These are phyloP conservation scores for Tetrapedia diversipes DNA, from an alignment of 2,888 invertebrate genomes.

Conservation along the genomic window DNA sequence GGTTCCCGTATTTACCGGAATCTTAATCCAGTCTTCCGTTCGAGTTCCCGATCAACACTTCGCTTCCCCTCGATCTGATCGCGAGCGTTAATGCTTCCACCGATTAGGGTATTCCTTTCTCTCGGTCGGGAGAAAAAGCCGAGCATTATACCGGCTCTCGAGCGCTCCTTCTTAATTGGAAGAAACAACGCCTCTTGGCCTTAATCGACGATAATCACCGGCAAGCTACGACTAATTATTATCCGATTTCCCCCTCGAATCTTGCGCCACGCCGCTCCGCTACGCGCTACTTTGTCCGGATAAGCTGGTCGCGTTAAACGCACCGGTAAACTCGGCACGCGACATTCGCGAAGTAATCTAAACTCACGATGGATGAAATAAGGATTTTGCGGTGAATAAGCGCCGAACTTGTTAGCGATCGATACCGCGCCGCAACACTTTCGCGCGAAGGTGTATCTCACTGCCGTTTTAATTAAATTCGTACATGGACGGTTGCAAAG, in stretches of 20 bases:
- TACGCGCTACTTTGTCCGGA: too few relatives aligned
- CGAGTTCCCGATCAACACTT: background rate
- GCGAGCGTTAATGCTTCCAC: conserved; percentile 17
- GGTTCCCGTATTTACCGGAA: too few relatives aligned
- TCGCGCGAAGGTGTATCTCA: background rate
- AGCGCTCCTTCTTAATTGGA: conserved; percentile 38
- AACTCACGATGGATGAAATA: background rate
- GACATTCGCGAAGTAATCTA: background rate
- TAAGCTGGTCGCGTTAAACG: too few relatives aligned
- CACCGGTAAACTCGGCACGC: background rate
- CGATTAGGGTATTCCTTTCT: conserved; percentile 17
- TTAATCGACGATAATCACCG: conserved; percentile 52
- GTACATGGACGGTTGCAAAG: background rate
- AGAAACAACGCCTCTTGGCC: conserved; percentile 39
- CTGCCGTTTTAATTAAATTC: background rate
- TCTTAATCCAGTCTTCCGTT: background rate
- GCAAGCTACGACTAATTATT: conserved; percentile 11
- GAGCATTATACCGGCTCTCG: background rate
- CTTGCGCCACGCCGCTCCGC: too few relatives aligned
- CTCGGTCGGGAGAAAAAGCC: background rate
- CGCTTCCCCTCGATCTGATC: background rate
- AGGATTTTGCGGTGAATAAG: too few relatives aligned
- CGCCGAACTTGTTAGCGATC: too few relatives aligned
- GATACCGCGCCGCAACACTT: background rate
- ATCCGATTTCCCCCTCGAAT: background rate